Evolutionary conservation across 2,888 invertebrate species (phyloP), one percentile per base, ranked within the genome.

Genomic region (Dorcus parallelipipedus): DNA sequence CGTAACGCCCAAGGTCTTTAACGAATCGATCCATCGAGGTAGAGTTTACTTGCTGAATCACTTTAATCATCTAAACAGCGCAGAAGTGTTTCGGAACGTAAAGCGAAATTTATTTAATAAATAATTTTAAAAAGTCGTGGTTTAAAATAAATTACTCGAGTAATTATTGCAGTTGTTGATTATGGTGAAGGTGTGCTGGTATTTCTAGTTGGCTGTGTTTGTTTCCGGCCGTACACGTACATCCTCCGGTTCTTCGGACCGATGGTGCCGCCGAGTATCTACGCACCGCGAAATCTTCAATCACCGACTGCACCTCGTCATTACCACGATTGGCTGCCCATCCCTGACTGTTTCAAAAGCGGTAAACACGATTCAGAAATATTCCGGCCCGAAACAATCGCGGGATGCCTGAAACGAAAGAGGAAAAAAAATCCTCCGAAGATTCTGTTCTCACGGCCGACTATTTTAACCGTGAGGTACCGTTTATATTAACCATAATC

Each of bases 211-310:
- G 59, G 56, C 48, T 59, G 58, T 61, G 59, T 61, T 49, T 56
- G 52, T 55, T 60, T 63, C 63, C 63, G 63, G 63, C 56, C 60
- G 53, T 56, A 63, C 60, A 63, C 60, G 53, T 56, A 63, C 60
- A 63, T 63, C 63, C 63, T 63, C 63, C 63, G 63, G 63, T 63
- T 63, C 63, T 63, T 56, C 63, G 63, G 63, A 51, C 60, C 58
- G 58, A 43, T 62, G 62, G 54, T 59, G 59, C 55, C 58, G 58
- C 58, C 23, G 45, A 9, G 56, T 59, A 58, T 52, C 40, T 43
- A 62, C 58, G 62, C 62, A 60, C 59, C 56, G 60, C 41, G 54
- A 59, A 56, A 49, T 62, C 60, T 54, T 53, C 62, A 62, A 61
- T 62, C 59, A 54, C 49, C 43, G 56, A 52, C 54, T 54, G 40